A percentile compares a stretch with the other conserved stretches of the same genome.
Evolutionary conservation across 2,113 vertebrate species (phyloP).

Genomic region (Chionis minor): DNA sequence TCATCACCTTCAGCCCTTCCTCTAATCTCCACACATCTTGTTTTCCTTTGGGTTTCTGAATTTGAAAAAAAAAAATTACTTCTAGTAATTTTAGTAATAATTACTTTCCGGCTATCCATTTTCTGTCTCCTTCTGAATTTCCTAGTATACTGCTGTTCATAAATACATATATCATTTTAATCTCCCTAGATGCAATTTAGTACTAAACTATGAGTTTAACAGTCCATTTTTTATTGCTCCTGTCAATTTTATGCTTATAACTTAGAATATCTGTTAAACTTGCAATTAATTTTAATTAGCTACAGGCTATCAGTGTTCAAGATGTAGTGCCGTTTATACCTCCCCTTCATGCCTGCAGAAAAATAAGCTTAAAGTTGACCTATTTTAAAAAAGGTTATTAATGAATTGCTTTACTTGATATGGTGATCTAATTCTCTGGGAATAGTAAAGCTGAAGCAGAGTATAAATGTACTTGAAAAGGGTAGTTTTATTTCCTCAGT

Average conservation of each 20-base stretch:
- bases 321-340: neutral
- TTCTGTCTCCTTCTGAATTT: neutral
- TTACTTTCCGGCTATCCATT: neutral
- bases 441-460: slow-evolving; percentile 20
- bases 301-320: neutral
- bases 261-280: neutral
- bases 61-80: neutral
- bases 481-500: neutral
- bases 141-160: neutral
- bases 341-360: neutral
- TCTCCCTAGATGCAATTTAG: neutral
- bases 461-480: slow-evolving; percentile 43
- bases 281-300: neutral
- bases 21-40: neutral
- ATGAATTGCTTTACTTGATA: slow-evolving; percentile 34
- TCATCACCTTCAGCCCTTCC: neutral
- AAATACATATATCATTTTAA: neutral
- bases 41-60: neutral
- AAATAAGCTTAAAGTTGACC: slow-evolving; percentile 39
- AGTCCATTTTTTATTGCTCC: neutral
- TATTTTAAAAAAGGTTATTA: slow-evolving; percentile 48
- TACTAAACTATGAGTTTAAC: neutral
- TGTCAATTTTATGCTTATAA: neutral
- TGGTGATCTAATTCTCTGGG: neutral
- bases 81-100: neutral